These are phyloP conservation scores for Gastrophysa polygoni DNA, from an alignment of 2,888 invertebrate genomes.

Conservation along the genomic window DNA sequence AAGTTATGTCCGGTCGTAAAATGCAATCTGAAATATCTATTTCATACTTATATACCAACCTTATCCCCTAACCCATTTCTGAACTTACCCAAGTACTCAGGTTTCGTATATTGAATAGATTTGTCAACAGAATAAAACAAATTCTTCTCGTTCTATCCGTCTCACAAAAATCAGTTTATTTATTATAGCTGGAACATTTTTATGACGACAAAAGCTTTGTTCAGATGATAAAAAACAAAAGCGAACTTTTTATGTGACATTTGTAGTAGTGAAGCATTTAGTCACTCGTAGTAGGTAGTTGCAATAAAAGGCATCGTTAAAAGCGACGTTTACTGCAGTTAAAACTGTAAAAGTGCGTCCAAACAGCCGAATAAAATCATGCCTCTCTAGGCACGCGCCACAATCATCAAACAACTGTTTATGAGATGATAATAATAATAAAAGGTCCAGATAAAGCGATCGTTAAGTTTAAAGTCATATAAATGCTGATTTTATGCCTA, in stretches of 20 bases:
- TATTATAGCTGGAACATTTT: not conserved
- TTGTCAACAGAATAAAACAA: too few species aligned
- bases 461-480: conserved; percentile 57
- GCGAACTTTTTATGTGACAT: conserved; percentile 48
- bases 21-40: too few species aligned
- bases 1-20: not conserved
- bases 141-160: not conserved
- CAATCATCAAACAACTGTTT: conserved; percentile 54
- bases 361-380: conserved; percentile 55
- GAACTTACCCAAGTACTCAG: too few species aligned
- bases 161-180: conserved; percentile 1
- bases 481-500: conserved; percentile 57
- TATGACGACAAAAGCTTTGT: conserved; percentile 23
- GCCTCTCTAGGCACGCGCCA: conserved; percentile 56
- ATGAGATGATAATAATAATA: conserved; percentile 57
- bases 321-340: conserved; percentile 59
- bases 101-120: too few species aligned
- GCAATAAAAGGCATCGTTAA: conserved; percentile 59
- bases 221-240: conserved; percentile 36
- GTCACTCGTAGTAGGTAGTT: conserved; percentile 54
- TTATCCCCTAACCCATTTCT: too few species aligned
- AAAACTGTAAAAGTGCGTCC: conserved; percentile 59
- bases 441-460: conserved; percentile 56
- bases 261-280: conserved; percentile 45
- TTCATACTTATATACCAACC: too few species aligned